These are phyloP conservation scores for Peromyscus melanophrys DNA, from an alignment of 2,797 vertebrate genomes.

Conservation along the genomic window DNA sequence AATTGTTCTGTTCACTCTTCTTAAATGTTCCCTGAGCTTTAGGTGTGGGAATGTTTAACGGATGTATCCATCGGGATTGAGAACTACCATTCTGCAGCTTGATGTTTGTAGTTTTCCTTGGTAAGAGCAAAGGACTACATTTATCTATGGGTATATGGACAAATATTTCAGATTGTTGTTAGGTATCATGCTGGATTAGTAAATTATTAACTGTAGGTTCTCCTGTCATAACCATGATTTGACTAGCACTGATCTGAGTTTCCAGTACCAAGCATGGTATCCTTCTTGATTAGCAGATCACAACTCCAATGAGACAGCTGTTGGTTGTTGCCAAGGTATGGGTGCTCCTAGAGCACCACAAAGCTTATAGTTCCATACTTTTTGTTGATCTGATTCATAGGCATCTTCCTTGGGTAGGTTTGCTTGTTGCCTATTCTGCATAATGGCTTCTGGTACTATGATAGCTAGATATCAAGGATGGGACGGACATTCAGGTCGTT, in stretches of 20 bases:
- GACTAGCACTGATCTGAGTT: background rate
- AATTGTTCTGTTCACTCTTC: background rate
- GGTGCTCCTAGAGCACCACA: background rate
- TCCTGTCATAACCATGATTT: background rate
- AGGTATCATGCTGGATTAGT: background rate
- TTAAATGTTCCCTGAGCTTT: background rate
- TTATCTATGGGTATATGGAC: background rate
- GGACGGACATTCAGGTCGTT: background rate
- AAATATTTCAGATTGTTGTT: background rate
- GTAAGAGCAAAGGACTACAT: background rate
- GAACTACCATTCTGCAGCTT: background rate
- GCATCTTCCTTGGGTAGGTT: background rate
- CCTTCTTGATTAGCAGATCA: background rate
- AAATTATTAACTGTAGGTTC: background rate
- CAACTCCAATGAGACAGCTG: background rate
- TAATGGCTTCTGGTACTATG: background rate
- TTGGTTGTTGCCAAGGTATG: background rate
- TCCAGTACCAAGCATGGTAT: background rate
- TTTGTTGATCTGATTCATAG: background rate
- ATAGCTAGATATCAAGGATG: background rate
- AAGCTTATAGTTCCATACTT: background rate
- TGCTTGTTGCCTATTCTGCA: background rate
- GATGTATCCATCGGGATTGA: background rate
- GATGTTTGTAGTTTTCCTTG: background rate
- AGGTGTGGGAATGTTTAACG: background rate